Percentiles rank a stretch among this genome's conserved stretches.
Evolutionary conservation across 2,797 vertebrate genomes (phyloP).

Genomic region (Molothrus ater): DNA sequence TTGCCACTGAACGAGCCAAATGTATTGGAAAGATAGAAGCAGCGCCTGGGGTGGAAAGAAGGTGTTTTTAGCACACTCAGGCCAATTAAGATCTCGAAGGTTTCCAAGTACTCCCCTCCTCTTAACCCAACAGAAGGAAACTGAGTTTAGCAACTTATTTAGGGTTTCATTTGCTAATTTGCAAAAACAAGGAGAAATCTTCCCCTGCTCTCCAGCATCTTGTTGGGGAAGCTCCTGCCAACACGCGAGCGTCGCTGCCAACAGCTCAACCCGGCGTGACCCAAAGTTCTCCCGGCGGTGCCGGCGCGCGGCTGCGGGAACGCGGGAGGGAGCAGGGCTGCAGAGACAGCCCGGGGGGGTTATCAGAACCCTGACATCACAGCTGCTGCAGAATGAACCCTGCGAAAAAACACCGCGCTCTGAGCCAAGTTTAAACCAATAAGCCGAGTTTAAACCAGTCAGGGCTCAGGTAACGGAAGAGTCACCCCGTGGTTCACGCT

Average conservation of each 20-base stretch:
- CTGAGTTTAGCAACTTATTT: constrained; percentile 50
- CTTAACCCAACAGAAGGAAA: constrained; percentile 49
- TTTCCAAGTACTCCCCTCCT: constrained; percentile 33
- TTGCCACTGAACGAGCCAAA: background rate
- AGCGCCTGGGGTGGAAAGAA: background rate
- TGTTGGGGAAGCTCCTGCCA: constrained; percentile 41
- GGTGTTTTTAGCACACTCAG: constrained; percentile 9
- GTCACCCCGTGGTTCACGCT: fast-evolving
- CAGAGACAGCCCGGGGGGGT: background rate
- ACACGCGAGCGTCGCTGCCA: background rate
- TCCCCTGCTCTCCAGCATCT: constrained; percentile 35
- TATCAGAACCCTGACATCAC: background rate
- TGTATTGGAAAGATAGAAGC: background rate
- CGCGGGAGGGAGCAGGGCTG: background rate
- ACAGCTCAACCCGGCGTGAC: constrained; percentile 30
- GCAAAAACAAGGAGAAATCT: constrained; percentile 53
- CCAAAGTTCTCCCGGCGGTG: constrained; percentile 7
- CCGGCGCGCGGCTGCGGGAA: background rate
- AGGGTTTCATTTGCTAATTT: constrained; percentile 53
- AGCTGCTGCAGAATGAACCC: background rate
- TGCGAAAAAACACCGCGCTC: fast-evolving
- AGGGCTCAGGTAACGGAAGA: background rate
- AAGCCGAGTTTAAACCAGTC: background rate
- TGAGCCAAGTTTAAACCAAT: background rate
- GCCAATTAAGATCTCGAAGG: constrained; percentile 11